Percentiles rank a stretch among this genome's conserved stretches.
These are phyloP conservation scores for Whitmania pigra DNA, from an alignment of 1,140 invertebrate species.

Conservation along the genomic window DNA sequence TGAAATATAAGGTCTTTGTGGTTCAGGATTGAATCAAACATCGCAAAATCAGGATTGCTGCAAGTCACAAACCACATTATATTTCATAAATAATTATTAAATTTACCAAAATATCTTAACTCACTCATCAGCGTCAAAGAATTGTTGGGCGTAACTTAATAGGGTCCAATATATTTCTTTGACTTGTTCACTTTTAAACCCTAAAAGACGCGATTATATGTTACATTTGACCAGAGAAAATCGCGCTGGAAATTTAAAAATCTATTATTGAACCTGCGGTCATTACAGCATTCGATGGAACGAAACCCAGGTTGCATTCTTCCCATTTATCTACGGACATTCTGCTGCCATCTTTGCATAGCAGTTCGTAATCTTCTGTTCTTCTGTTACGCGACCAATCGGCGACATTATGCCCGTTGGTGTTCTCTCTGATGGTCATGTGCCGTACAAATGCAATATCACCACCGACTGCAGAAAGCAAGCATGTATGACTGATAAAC, in stretches of 20 bases:
- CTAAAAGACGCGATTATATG: slow-evolving; percentile 20
- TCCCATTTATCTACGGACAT: slow-evolving; percentile 60
- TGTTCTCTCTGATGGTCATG: slow-evolving; percentile 77
- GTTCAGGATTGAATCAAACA: slow-evolving; percentile 40
- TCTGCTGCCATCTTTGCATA: slow-evolving; percentile 76
- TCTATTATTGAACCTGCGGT: slow-evolving; percentile 51
- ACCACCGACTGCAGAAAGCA: slow-evolving; percentile 46
- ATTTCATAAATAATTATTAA: no score
- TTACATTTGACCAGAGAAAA: not conserved
- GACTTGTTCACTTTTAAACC: slow-evolving; percentile 31
- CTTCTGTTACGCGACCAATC: slow-evolving; percentile 83
- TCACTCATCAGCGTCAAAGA: slow-evolving; percentile 43
- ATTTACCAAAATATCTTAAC: not conserved
- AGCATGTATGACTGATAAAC: not conserved
- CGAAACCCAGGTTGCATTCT: slow-evolving; percentile 75
- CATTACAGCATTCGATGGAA: slow-evolving; percentile 80
- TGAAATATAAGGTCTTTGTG: slow-evolving; percentile 40
- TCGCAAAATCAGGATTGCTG: slow-evolving; percentile 32
- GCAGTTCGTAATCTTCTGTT: slow-evolving; percentile 76
- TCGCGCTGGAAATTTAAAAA: not conserved
- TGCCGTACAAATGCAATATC: slow-evolving; percentile 90
- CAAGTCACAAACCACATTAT: not conserved
- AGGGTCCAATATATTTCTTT: slow-evolving; percentile 41
- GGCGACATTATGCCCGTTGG: slow-evolving; percentile 71
- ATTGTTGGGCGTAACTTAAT: slow-evolving; percentile 42